Conservation (phyloP, 2,113 vertebrate species). For the Aviceda subcristata region DNA sequence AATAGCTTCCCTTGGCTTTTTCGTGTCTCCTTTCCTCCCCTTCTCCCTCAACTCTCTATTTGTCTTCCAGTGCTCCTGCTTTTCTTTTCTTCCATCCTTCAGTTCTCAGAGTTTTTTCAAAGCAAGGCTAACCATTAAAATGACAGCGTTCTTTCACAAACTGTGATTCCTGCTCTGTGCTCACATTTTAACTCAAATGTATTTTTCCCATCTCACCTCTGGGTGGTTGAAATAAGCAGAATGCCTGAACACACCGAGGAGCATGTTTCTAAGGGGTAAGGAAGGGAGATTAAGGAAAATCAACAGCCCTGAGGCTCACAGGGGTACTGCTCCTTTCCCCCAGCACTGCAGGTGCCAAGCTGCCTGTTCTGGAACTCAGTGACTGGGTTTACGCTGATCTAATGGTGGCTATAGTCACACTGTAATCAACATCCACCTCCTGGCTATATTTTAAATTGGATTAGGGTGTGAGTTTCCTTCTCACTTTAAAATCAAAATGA, state of each 20-base stretch:
- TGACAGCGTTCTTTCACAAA: background rate
- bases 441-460: slow-evolving; percentile 13
- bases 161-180: background rate
- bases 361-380: background rate
- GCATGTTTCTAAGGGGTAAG: background rate
- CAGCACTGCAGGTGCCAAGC: background rate
- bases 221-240: background rate
- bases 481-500: slow-evolving; percentile 24
- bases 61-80: background rate
- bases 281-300: background rate
- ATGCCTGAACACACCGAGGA: background rate
- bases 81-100: background rate
- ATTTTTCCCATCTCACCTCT: background rate
- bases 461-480: slow-evolving; percentile 43
- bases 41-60: background rate
- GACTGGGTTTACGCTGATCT: background rate
- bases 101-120: background rate
- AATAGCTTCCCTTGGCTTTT: background rate
- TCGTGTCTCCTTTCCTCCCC: background rate
- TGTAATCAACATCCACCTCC: slow-evolving; percentile 29
- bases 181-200: background rate
- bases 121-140: background rate
- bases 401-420: background rate
- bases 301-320: background rate
- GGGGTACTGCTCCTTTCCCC: background rate